Percentiles rank a stretch among this genome's conserved stretches.
Evolutionary conservation across 2,888 invertebrate genomes (phyloP).

Genomic region (Phrixothrix hirtus): DNA sequence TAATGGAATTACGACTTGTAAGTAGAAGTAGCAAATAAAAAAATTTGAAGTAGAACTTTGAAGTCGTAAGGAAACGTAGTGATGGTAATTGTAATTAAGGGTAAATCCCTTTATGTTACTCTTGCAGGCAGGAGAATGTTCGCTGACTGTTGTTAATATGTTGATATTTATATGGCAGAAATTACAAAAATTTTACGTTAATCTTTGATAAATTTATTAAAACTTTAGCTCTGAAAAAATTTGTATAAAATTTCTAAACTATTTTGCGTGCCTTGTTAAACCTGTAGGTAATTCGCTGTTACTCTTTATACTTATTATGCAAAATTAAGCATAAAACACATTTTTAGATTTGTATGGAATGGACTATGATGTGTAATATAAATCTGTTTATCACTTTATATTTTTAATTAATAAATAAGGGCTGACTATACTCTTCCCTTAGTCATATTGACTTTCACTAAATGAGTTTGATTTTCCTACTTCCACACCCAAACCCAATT

Average conservation of each 20-base stretch:
- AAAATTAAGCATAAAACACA: conserved; percentile 37
- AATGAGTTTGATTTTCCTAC: conserved; percentile 5
- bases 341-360: conserved; percentile 54
- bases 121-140: conserved; percentile 35
- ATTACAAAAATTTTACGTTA: conserved; percentile 20
- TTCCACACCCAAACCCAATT: too few relatives aligned
- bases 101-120: conserved; percentile 17
- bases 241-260: conserved; percentile 48
- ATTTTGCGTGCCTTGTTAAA: conserved; percentile 55
- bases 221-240: conserved; percentile 43
- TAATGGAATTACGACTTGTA: too few relatives aligned
- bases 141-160: conserved; percentile 19
- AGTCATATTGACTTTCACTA: conserved; percentile 53
- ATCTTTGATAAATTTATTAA: conserved; percentile 35
- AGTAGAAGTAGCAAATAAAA: too few relatives aligned
- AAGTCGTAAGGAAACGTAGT: conserved; percentile 9
- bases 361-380: conserved; percentile 45
- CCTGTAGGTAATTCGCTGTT: conserved; percentile 48
- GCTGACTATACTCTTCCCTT: conserved; percentile 53
- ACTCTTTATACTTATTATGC: conserved; percentile 31
- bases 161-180: conserved; percentile 25
- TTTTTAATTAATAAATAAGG: conserved; percentile 54
- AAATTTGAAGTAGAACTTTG: conserved; percentile 3
- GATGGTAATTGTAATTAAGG: conserved; percentile 2
- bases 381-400: conserved; percentile 54